Percentiles rank a stretch among this genome's conserved stretches.
phyloP scores from a whole-genome alignment of 2,888 invertebrate genomes.

The Amblyteles armatorius region DNA sequence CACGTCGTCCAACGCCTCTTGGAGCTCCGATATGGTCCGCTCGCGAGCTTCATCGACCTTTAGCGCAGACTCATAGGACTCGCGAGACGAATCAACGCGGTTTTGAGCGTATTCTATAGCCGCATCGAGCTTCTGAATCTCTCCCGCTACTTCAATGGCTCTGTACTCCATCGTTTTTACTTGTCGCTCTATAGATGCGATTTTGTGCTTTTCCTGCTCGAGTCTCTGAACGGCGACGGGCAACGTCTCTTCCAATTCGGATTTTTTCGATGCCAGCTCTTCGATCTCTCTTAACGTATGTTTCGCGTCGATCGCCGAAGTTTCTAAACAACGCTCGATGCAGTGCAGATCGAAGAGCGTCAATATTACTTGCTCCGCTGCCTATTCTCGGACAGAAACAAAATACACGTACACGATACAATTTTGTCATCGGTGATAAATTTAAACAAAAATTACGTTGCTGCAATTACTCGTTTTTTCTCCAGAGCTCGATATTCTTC shows the following conservation, averaged over 20 bases:
- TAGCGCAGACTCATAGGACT: conserved; percentile 87
- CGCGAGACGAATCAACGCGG: background rate
- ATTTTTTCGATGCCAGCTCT: conserved; percentile 86
- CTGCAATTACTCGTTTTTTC: conserved; percentile 90
- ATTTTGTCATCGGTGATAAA: background rate
- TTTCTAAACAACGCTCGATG: conserved; percentile 94
- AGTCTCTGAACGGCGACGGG: conserved; percentile 86
- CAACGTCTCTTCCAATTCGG: conserved; percentile 93
- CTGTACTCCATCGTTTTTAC: conserved; percentile 86
- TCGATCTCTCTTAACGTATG: conserved; percentile 80
- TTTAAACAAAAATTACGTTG: background rate
- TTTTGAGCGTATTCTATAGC: conserved; percentile 10
- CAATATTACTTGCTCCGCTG: conserved; percentile 88
- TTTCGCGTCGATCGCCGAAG: conserved; percentile 82
- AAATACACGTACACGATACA: conserved; percentile 2
- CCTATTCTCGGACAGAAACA: conserved; percentile 89
- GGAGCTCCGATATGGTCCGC: conserved; percentile 92
- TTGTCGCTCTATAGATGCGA: conserved; percentile 95
- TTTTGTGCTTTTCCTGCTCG: conserved; percentile 87
- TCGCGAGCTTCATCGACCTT: conserved; percentile 94
- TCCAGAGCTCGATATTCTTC: conserved; percentile 96
- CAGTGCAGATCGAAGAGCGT: conserved; percentile 95
- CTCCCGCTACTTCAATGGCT: background rate
- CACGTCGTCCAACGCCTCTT: conserved; percentile 91
- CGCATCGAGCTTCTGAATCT: background rate